Percentiles rank a stretch among this genome's conserved stretches.
Conservation (phyloP, 2,888 invertebrate genomes). For the Drosophila melanosoma region DNA sequence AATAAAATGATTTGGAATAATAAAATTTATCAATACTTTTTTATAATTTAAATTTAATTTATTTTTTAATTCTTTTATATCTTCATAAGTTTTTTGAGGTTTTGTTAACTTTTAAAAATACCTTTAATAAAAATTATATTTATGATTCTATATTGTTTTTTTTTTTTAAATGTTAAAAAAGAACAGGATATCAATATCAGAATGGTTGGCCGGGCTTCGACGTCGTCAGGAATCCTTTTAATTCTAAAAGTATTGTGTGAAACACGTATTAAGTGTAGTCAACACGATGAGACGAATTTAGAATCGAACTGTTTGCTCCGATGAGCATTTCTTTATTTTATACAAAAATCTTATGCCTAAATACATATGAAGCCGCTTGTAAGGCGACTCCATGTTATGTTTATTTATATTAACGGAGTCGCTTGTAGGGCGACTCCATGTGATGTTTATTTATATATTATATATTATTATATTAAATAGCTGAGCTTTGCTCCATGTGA, state of each 20-base stretch:
- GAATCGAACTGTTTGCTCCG: too few relatives aligned
- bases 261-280: not conserved
- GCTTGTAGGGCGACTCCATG: too few relatives aligned
- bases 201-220: not conserved
- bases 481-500: too few relatives aligned
- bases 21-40: not conserved
- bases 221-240: not conserved
- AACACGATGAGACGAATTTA: too few relatives aligned
- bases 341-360: too few relatives aligned
- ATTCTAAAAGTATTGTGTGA: not conserved
- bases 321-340: too few relatives aligned
- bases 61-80: not conserved
- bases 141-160: not conserved
- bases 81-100: not conserved
- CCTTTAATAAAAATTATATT: not conserved
- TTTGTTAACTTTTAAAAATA: not conserved
- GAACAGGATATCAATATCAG: too few relatives aligned
- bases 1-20: not conserved
- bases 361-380: too few relatives aligned
- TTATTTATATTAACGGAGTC: too few relatives aligned
- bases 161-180: not conserved
- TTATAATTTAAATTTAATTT: not conserved
- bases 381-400: too few relatives aligned
- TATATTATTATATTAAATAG: too few relatives aligned
- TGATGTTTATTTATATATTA: too few relatives aligned